Evolutionary conservation across 2,113 vertebrate species (phyloP).

Genomic region (Elanoides forficatus): DNA sequence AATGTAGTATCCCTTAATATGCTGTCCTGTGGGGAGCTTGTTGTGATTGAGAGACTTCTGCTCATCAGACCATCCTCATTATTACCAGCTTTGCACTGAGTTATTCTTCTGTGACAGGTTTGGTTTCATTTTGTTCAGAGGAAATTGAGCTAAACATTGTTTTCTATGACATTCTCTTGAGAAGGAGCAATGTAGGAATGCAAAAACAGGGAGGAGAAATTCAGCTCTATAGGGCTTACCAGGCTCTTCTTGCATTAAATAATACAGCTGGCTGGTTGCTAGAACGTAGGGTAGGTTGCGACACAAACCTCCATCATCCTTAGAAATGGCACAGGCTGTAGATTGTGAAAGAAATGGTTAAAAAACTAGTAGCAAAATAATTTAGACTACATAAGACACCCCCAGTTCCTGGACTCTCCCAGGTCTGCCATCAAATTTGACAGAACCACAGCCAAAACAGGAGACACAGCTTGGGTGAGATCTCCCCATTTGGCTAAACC

Average conservation of each 20-base stretch:
- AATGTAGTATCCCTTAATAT: constrained; percentile 10
- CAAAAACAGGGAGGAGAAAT: neutral
- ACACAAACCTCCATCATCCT: neutral
- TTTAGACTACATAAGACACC: neutral
- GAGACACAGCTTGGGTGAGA: neutral
- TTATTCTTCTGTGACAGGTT: constrained; percentile 47
- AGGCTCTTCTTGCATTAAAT: neutral
- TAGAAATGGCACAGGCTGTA: neutral
- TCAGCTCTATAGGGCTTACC: neutral
- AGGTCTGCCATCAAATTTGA: neutral
- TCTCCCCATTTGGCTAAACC: neutral
- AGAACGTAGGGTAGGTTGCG: neutral
- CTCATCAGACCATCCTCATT: constrained; percentile 31
- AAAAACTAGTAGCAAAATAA: neutral
- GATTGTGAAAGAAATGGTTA: neutral
- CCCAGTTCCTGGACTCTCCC: neutral
- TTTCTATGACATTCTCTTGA: constrained; percentile 17
- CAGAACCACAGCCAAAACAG: neutral
- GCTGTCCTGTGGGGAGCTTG: constrained; percentile 18
- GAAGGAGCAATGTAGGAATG: neutral
- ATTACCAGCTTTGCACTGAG: constrained; percentile 21
- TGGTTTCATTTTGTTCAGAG: constrained; percentile 43
- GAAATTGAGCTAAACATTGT: constrained; percentile 21
- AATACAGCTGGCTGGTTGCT: neutral
- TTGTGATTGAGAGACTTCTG: constrained; percentile 41